Base-by-base conservation (phyloP, 2,888 invertebrate species). In the Pogonocherus hispidulus region DNA sequence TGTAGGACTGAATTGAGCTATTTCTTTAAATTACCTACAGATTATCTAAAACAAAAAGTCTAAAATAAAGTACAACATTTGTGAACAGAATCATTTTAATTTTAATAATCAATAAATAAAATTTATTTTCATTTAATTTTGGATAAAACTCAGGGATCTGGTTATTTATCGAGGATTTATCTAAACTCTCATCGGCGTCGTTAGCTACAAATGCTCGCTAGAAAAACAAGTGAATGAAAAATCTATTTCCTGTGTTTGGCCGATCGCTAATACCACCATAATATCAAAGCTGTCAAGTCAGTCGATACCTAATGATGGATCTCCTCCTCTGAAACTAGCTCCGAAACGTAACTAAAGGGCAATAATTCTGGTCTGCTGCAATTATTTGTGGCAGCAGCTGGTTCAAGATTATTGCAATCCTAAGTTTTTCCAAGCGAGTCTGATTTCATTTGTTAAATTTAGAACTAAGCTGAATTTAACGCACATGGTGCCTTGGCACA, bases 361-460 rank as follows among this genome's bases (percentile, higher is more conserved):
- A 78, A 80, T 80, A 77, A 78, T 78, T 80, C 73, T 74, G 73
- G 76, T 73, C 71, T 66, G 70, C 55, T 67, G 79, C 78, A 79
- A 79, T 79, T 79, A 80, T 80, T 76, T 76, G 74, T 57, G 75
- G 80, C 75, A 71, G 75, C 80, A 80, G 80, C 77, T 80, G 80
- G 67, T 72, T 67, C 67, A 67, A 76, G 80, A 79, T 79, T 80
- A 80, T 80, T 79, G 76, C 78, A 70, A 74, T 78, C 76, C 68
- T 71, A 71, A 74, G 74, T 73, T 75, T 65, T 72, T 68, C 70
- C 65, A 16, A 16, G n/a, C n/a, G n/a, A 5, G 56, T 23, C 44
- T 67, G 75, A 76, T 69, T 71, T 67, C 65, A 32, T 72, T 65
- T 68, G 66, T 52, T 56, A 69, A 67, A 68, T 66, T 63, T 63